Evolutionary conservation across 2,113 vertebrate species (phyloP).

Genomic region (Tyto alba): DNA sequence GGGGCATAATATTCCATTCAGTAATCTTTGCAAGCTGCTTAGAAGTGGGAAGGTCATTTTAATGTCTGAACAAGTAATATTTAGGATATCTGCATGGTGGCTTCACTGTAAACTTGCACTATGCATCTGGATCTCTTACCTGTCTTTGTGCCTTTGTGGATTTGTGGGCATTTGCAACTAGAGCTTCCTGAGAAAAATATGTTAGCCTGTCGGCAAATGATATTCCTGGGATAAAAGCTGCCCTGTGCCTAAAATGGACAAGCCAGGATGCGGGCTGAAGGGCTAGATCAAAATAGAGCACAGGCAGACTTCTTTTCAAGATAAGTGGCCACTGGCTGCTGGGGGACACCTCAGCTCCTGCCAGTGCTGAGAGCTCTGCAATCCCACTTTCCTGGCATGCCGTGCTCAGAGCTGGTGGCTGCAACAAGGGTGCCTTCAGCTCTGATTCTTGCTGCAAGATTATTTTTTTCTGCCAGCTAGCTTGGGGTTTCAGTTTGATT

Average conservation of each 20-base stretch:
- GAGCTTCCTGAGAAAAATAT: not conserved
- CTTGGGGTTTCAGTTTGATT: not conserved
- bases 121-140: not conserved
- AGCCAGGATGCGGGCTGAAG: not conserved
- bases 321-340: not conserved
- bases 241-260: not conserved
- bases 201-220: not conserved
- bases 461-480: not conserved
- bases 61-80: not conserved
- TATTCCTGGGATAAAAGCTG: not conserved
- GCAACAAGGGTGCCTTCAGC: not conserved
- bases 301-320: not conserved
- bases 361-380: not conserved
- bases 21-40: not conserved
- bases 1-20: not conserved
- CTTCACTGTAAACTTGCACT: not conserved
- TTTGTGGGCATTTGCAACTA: not conserved
- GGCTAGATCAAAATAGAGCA: not conserved
- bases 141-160: not conserved
- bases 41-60: not conserved
- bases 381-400: not conserved
- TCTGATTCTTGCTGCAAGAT: not conserved
- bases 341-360: not conserved
- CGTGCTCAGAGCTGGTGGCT: not conserved
- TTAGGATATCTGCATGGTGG: not conserved